These are phyloP conservation scores for Mystacides longicornis DNA, from an alignment of 2,888 invertebrate genomes.

Conservation along the genomic window DNA sequence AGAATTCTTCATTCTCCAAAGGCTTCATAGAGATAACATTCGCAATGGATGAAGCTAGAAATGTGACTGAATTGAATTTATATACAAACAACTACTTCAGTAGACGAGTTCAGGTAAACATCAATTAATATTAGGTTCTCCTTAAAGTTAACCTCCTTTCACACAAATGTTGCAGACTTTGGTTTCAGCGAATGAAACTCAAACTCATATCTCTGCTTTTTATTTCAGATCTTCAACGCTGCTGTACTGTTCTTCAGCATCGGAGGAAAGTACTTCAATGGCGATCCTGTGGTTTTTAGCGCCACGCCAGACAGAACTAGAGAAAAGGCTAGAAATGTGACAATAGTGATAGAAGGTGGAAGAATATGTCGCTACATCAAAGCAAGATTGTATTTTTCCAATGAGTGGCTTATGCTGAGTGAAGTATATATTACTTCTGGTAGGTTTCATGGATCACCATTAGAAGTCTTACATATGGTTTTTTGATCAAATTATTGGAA, in stretches of 20 bases:
- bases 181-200: neutral
- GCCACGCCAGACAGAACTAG: conserved; percentile 54
- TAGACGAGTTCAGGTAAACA: conserved; percentile 55
- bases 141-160: neutral
- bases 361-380: conserved; percentile 55
- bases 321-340: conserved; percentile 61
- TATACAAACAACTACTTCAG: conserved; percentile 65
- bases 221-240: conserved; percentile 54
- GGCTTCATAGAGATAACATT: conserved; percentile 59
- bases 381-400: conserved; percentile 57
- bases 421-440: conserved; percentile 58
- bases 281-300: conserved; percentile 47
- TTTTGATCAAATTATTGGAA: too few relatives aligned
- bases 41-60: conserved; percentile 61
- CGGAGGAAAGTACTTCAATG: conserved; percentile 50
- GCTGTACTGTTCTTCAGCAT: conserved; percentile 58
- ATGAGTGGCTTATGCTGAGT: conserved; percentile 64
- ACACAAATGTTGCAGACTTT: too few relatives aligned
- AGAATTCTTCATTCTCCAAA: conserved; percentile 47
- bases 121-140: neutral
- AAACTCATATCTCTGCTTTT: conserved; percentile 4
- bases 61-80: conserved; percentile 59
- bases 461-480: too few relatives aligned
- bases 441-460: too few relatives aligned
- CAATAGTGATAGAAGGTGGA: conserved; percentile 57